Base-by-base conservation (phyloP, 1,140 invertebrate species). In the Liolophura sinensis region DNA sequence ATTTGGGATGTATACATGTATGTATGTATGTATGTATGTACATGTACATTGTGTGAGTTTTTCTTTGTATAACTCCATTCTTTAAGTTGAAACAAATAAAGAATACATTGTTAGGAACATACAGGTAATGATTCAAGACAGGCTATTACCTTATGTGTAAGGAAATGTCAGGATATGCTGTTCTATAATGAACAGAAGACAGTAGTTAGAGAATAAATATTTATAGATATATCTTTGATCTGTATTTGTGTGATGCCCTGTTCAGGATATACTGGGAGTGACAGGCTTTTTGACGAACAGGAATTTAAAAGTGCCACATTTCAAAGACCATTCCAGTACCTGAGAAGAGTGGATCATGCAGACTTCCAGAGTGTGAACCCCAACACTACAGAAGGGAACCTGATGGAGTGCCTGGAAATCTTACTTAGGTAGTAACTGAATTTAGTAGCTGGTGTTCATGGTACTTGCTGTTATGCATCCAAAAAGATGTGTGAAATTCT, bases 291-390 rank as follows among this genome's bases (percentile, higher is more conserved):
- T 76, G 80, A 82, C 65, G 65, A 73, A 12, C 59, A 71, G 52
- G 71, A 77, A 65, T 80, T 80, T 52, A 27, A 55, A 56, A 78
- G 78, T 67, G 69, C 68, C 27, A 64, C 73, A 6, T 81, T 77
- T 61, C 80, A 82, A 66, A 57, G 78, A 49, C 76, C 80, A 15
- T 80, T 64, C 58, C 77, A 79, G 60, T 82, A 82, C 60, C 65
- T 82, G 15, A 54, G 31, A 24, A 27, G 59, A 46, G 22, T 57
- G 49, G 49, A 57, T 50, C 27, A 61, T 1, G 24, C 31, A 52
- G 46, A 57, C 48, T 51, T 69, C 1, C 25, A 60, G 48, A 52
- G 24, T 11, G n/a, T 62, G 7, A 40, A 57, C 5, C 49, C 50
- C 14, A 12, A 50, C 16, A n/a, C 49, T 20, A 27, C 63, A 49